A percentile compares a stretch with the other conserved stretches of the same genome.
Conservation (phyloP, 1,140 invertebrate genomes). For the Drosophila lini region DNA sequence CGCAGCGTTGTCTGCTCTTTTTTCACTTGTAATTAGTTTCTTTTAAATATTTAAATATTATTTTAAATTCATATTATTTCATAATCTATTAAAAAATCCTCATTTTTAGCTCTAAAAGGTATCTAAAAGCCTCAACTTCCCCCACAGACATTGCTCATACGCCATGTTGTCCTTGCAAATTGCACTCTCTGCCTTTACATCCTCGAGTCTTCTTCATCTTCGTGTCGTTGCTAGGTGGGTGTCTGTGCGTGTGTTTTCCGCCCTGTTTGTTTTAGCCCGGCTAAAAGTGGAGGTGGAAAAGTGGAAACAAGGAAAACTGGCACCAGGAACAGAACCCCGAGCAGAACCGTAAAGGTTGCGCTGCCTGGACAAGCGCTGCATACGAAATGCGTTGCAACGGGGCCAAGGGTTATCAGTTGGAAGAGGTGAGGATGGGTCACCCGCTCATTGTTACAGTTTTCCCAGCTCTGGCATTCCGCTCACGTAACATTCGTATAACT, state of each 20-base stretch:
- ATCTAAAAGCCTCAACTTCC: not conserved
- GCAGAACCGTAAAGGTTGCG: constrained; percentile 50
- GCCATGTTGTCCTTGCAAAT: constrained; percentile 34
- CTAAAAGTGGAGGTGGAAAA: constrained; percentile 45
- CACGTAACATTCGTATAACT: constrained; percentile 63
- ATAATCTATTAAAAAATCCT: no score
- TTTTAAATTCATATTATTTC: no score
- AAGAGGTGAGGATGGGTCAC: not conserved
- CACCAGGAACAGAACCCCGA: constrained; percentile 5
- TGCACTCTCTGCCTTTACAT: constrained; percentile 40
- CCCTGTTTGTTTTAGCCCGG: constrained; percentile 29
- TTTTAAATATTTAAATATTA: not conserved
- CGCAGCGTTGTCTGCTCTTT: no score
- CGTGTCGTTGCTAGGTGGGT: constrained; percentile 3
- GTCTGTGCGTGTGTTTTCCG: constrained; percentile 10
- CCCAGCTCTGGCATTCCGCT: constrained; percentile 48
- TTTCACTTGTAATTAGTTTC: not conserved
- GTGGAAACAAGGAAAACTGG: constrained; percentile 13
- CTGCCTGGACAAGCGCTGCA: constrained; percentile 66
- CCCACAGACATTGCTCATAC: constrained; percentile 42
- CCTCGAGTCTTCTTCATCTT: constrained; percentile 14
- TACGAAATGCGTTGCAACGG: constrained; percentile 63
- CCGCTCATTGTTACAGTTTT: constrained; percentile 49
- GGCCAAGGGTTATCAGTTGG: constrained; percentile 30
- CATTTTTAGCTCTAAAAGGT: not conserved